Base-by-base conservation (phyloP, 30 jellyfish, hydroid and myxozoan genomes). In the Mastigias papua region DNA sequence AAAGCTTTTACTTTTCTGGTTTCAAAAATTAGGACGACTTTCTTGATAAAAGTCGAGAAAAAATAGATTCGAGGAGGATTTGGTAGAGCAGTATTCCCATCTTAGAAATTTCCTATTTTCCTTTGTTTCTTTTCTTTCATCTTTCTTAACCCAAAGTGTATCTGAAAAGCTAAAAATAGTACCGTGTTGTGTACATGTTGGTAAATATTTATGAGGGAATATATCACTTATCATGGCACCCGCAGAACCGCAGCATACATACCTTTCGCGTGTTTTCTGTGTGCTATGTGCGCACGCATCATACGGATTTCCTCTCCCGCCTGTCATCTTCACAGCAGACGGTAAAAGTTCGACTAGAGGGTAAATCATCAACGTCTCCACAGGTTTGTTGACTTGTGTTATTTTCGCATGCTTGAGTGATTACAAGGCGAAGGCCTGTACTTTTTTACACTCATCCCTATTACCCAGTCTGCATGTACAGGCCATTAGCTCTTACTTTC, bases 241-340 rank as follows among this genome's bases (percentile, higher is more conserved):
- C 67, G 67, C 27, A 54, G 27, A 54, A 16, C 67, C 67, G 67
- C 67, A 21, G 67, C 27, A 16, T 16, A 54, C 3, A 11, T 19
- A 11, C 67, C 23, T 54, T 19, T 54, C 27, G 27, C 67, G 67
- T 54, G 74, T 63, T n/a, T 5, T 57, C 23, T 57, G 69, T 23
- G 19, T 5, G 69, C 19, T 23, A 25, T 17, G 8, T 63, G 74
- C 74, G 74, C 74, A 63, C 46, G 74, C 74, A 27, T 63, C 37
- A n/a, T 63, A 1, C 21, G 19, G 74, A 37, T 37, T 63, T 63
- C 74, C 74, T 25, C 74, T 63, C 42, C 74, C 74, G 74, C 74
- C 74, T 63, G 74, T 23, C 27, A 54, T 11, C 17, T 54, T 54
- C 54, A 11, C 67, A 54, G 67, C 67, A 54, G 67, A 54, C 67